Base-by-base conservation (phyloP, 2,797 vertebrate genomes). In the Cottoperca gobio region DNA sequence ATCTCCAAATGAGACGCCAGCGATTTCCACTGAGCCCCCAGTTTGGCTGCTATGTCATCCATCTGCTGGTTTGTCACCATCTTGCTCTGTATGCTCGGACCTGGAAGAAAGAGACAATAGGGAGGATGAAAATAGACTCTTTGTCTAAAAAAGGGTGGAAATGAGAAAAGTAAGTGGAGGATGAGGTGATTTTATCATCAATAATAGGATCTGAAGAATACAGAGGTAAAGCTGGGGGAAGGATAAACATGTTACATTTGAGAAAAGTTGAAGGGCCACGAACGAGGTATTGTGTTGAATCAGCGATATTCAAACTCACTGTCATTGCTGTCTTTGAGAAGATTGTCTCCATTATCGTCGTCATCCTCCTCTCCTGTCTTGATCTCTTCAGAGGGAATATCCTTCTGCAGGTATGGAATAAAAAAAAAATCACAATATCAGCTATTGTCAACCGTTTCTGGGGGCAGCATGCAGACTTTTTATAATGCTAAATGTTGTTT, bases 331-430 rank as follows among this genome's bases (percentile, higher is more conserved):
- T 99, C 97, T 88, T 99, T 99, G 80, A 99, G 95, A 72, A 99
- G 96, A 89, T 97, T 97, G 95, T 99, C 98, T 83, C 98, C 97
- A 54, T 99, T 99, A 89, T 99, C 98, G 66, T 99, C 97, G 50
- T 99, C 98, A 62, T 99, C 98, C 84, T 99, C 98, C 90, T 99
- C 98, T 46, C 97, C 98, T 2, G 98, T 99, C 94, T 99, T 99
- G 92, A 99, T 99, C 95, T 99, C 98, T 93, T 99, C 98, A 76
- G 98, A 99, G 4, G 98, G 98, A 88, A 99, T 95, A 48, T 96
- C 95, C 82, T 96, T 96, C 95, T 96, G 84, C 72, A 78, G 16
- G 33, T 8, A 8, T 2, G 5, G 9, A 49, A 60, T 2, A 3
- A 50, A 43, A 6, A 50, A 39, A n/a, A n/a, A 61, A 21, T 33